Percentiles rank a stretch among this genome's conserved stretches.
These are phyloP conservation scores for Thalassoma bifasciatum DNA, from an alignment of 2,113 vertebrate genomes.

Conservation along the genomic window DNA sequence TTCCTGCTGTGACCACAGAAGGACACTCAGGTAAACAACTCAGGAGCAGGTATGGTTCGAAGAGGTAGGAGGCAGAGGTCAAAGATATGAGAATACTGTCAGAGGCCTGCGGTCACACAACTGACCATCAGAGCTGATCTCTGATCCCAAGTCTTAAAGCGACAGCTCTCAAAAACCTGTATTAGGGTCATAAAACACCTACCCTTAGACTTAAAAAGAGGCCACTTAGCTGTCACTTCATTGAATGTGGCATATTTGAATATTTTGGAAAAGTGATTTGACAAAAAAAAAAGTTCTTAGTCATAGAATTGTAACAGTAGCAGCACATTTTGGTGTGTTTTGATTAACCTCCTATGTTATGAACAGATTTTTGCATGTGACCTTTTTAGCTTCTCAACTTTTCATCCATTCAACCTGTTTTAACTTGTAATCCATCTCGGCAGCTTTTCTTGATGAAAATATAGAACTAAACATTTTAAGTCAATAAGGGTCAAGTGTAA, in stretches of 20 bases:
- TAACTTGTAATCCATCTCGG: neutral
- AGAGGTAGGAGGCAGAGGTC: neutral
- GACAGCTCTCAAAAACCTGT: neutral
- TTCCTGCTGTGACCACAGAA: constrained; percentile 36
- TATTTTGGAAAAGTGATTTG: too few species aligned
- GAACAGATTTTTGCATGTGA: too few species aligned
- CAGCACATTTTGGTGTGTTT: too few species aligned
- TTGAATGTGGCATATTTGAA: too few species aligned
- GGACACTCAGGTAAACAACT: constrained; percentile 63
- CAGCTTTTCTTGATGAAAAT: too few species aligned
- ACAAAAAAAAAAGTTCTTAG: too few species aligned
- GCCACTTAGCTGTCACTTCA: too few species aligned
- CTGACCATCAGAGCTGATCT: neutral
- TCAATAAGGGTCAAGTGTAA: neutral
- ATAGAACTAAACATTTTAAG: neutral
- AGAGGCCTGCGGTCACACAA: neutral
- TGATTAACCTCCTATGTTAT: too few species aligned
- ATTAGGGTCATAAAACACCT: neutral
- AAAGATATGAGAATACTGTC: neutral
- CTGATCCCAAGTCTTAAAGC: neutral
- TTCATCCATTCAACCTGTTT: too few species aligned
- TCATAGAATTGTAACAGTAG: too few species aligned
- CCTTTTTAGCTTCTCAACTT: too few species aligned
- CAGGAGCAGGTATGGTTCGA: neutral
- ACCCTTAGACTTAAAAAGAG: too few species aligned